Conservation (phyloP, 1,140 invertebrate genomes). For the Drosophila subpulchrella region DNA sequence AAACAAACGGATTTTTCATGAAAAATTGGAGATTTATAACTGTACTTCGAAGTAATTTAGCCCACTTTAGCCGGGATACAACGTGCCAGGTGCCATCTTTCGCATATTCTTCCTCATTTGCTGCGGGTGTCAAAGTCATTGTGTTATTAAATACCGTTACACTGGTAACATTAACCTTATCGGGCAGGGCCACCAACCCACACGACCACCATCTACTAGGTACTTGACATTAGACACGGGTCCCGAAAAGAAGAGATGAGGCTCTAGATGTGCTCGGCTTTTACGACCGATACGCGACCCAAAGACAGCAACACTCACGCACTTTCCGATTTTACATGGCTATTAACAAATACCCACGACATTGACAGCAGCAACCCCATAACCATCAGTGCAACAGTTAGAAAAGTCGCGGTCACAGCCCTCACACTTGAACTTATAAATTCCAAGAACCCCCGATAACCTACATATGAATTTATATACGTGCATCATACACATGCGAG, state of each 20-base stretch:
- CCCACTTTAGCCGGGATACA: too few relatives aligned
- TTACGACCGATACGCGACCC: slow-evolving; percentile 67
- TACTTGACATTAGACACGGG: slow-evolving; percentile 73
- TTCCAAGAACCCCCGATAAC: slow-evolving; percentile 78
- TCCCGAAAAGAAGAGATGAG: slow-evolving; percentile 14
- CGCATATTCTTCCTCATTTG: neutral
- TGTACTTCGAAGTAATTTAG: too few relatives aligned
- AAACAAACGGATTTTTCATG: too few relatives aligned
- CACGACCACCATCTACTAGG: slow-evolving; percentile 34
- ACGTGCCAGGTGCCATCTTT: neutral
- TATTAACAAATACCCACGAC: slow-evolving; percentile 80
- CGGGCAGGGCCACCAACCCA: slow-evolving; percentile 15
- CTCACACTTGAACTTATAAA: slow-evolving; percentile 81
- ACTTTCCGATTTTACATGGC: slow-evolving; percentile 60
- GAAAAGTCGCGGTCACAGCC: slow-evolving; percentile 62
- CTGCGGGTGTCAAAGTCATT: slow-evolving; percentile 74
- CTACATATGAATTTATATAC: slow-evolving; percentile 54
- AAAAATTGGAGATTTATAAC: too few relatives aligned
- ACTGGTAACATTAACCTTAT: slow-evolving; percentile 73
- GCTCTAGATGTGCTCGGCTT: slow-evolving; percentile 26
- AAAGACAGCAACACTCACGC: slow-evolving; percentile 19
- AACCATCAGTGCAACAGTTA: slow-evolving; percentile 75
- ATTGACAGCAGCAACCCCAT: slow-evolving; percentile 55
- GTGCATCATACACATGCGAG: neutral
- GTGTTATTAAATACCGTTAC: slow-evolving; percentile 59